Evolutionary conservation across 2,888 invertebrate genomes (phyloP).

Genomic region (Drosophila kuntzei): DNA sequence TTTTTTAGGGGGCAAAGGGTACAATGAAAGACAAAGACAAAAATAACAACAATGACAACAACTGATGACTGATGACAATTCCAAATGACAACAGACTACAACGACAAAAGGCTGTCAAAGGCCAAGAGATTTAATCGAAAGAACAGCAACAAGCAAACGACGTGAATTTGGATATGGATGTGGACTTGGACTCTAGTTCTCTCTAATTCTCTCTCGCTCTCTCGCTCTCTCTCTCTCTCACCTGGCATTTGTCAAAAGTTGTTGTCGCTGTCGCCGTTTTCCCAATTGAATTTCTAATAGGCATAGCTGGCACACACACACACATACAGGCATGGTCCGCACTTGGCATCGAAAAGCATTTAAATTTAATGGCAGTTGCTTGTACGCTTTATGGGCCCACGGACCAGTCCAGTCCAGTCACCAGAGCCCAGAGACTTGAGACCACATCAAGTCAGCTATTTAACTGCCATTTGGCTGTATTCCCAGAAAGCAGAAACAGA

Average conservation of each 20-base stretch:
- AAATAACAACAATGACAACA: constrained; percentile 47
- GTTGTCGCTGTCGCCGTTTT: constrained; percentile 1
- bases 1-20: constrained; percentile 8
- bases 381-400: constrained; percentile 69
- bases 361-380: constrained; percentile 77
- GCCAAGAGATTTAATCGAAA: constrained; percentile 63
- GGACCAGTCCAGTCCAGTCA: constrained; percentile 4
- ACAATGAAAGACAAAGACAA: not conserved
- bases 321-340: constrained; percentile 15
- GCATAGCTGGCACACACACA: constrained; percentile 33
- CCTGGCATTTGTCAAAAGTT: constrained; percentile 11
- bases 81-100: too few species aligned
- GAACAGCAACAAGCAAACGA: constrained; percentile 27
- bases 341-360: constrained; percentile 77
- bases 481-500: constrained; percentile 53
- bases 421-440: constrained; percentile 5
- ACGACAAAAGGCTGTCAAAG: constrained; percentile 29
- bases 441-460: constrained; percentile 26
- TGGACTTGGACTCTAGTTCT: not conserved
- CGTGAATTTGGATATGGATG: constrained; percentile 14
- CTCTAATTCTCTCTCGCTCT: too few species aligned
- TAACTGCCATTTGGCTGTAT: constrained; percentile 47
- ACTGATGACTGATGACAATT: too few species aligned
- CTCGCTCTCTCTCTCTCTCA: too few species aligned
- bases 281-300: constrained; percentile 76